These are phyloP conservation scores for Thalassoma bifasciatum DNA, from an alignment of 2,113 vertebrate species.

Conservation along the genomic window DNA sequence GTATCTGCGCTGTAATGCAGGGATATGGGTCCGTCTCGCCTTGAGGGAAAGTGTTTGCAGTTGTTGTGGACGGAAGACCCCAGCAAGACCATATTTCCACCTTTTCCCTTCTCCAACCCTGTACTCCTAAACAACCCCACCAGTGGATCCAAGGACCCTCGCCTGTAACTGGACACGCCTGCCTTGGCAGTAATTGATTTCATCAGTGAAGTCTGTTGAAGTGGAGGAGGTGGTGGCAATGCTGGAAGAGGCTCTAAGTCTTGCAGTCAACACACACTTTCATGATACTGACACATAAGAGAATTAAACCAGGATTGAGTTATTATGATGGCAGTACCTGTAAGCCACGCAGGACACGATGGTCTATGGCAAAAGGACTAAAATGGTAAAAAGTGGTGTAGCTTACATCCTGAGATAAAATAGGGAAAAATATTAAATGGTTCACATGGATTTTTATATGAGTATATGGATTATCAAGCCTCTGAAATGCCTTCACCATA, in stretches of 20 bases:
- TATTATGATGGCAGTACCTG: constrained; percentile 3
- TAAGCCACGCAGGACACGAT: constrained; percentile 21
- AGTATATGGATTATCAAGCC: background rate
- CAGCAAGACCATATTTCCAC: constrained; percentile 53
- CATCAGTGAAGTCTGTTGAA: constrained; percentile 37
- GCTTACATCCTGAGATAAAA: background rate
- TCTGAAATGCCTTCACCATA: background rate
- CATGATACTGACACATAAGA: constrained; percentile 36
- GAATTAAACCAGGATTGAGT: constrained; percentile 46
- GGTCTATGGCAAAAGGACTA: constrained; percentile 8
- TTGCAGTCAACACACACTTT: constrained; percentile 34
- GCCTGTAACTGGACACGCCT: constrained; percentile 50
- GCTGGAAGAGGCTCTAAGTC: constrained; percentile 30
- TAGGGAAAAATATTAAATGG: background rate
- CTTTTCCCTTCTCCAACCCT: constrained; percentile 46
- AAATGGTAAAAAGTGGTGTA: background rate
- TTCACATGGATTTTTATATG: background rate
- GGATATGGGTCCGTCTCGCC: constrained; percentile 63
- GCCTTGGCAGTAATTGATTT: constrained; percentile 75
- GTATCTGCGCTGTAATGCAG: constrained; percentile 66
- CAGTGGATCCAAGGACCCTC: constrained; percentile 56
- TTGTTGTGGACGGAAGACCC: constrained; percentile 59
- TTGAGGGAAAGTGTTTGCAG: constrained; percentile 69
- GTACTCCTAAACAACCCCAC: constrained; percentile 62
- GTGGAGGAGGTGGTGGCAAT: constrained; percentile 34